Base-by-base conservation (phyloP, 2,797 vertebrate genomes). In the Yasuhikotakia modesta region DNA sequence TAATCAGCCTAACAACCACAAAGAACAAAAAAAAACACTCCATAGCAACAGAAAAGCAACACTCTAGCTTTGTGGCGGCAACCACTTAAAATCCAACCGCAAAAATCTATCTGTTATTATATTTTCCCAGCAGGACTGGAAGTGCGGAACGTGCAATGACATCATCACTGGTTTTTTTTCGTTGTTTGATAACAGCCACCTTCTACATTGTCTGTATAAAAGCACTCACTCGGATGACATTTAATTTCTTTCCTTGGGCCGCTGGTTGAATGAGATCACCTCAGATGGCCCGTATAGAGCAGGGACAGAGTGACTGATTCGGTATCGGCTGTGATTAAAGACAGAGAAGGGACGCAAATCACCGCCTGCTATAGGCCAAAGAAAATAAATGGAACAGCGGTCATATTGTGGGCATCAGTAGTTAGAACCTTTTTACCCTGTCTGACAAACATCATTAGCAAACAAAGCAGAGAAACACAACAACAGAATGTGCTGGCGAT, bases 241-340 rank as follows among this genome's bases (percentile, higher is more conserved):
- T 75, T 75, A 65, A 75, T 65, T 75, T 75, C 48, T 65, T 63
- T 74, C 72, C 46, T 52, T 32, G 50, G 46, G 60, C 72, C 32
- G 11, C 63, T 74, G 57, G 14, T 22, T 64, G 72, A 75, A 39
- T 75, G n/a, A 75, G 60, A 65, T 75, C 72, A 65, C 24, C n/a
- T 13, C 19, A 61, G 57, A 73, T 48, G 57, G 43, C 58, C 45
- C 19, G 4, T 43, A 52, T 8, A 39, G 16, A 35, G 16, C 60
- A 19, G 17, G 45, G 27, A 48, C 5, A 21, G 39, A 43, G 72
- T 21, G 72, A 22, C 19, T 65, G 72, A 75, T 75, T 52, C 12
- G 48, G 30, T 21, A 65, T 64, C 61, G 39, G 72, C 63, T 53
- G 14, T 35, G 60, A 63, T 63, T 10, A 65, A 21, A 16, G 70